Percentiles rank a stretch among this genome's conserved stretches.
Conservation (phyloP, 1,140 invertebrate genomes). For the Drosophila malerkotliana region DNA sequence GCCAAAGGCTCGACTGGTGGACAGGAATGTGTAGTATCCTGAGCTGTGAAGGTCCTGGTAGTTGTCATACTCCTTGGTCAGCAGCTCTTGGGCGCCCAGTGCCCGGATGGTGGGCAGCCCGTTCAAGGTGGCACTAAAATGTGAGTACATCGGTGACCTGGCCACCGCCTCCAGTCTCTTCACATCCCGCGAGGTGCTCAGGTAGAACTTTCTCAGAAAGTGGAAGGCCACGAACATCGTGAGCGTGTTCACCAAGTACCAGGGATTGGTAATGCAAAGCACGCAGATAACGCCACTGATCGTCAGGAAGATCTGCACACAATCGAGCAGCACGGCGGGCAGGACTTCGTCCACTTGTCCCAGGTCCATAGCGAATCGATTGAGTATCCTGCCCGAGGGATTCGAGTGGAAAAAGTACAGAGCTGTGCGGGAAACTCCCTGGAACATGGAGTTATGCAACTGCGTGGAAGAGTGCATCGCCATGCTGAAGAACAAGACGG, state of each 20-base stretch:
- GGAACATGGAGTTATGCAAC: constrained; percentile 65
- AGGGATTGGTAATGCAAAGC: constrained; percentile 90
- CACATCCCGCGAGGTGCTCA: constrained; percentile 92
- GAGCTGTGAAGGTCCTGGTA: constrained; percentile 89
- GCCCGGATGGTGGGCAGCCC: constrained; percentile 91
- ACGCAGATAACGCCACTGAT: constrained; percentile 87
- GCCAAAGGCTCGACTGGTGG: constrained; percentile 92
- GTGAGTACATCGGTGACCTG: constrained; percentile 91
- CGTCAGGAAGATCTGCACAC: constrained; percentile 88
- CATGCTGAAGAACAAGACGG: constrained; percentile 60
- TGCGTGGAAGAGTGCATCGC: constrained; percentile 54
- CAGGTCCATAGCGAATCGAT: constrained; percentile 91
- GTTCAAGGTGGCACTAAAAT: constrained; percentile 89
- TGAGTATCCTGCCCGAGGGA: constrained; percentile 89
- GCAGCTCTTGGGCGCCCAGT: constrained; percentile 86
- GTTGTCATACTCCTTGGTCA: constrained; percentile 88
- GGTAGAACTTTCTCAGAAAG: constrained; percentile 90
- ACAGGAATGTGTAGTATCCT: constrained; percentile 90
- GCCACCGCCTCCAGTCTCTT: constrained; percentile 92
- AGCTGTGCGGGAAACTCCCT: constrained; percentile 84
- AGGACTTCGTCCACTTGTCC: constrained; percentile 93
- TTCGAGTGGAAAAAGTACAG: constrained; percentile 93
- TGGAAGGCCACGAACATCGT: constrained; percentile 89
- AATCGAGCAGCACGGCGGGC: constrained; percentile 91
- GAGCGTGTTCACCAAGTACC: constrained; percentile 89